These are phyloP conservation scores for Anolis carolinensis DNA, from an alignment of 2,113 vertebrate species.

Conservation along the genomic window DNA sequence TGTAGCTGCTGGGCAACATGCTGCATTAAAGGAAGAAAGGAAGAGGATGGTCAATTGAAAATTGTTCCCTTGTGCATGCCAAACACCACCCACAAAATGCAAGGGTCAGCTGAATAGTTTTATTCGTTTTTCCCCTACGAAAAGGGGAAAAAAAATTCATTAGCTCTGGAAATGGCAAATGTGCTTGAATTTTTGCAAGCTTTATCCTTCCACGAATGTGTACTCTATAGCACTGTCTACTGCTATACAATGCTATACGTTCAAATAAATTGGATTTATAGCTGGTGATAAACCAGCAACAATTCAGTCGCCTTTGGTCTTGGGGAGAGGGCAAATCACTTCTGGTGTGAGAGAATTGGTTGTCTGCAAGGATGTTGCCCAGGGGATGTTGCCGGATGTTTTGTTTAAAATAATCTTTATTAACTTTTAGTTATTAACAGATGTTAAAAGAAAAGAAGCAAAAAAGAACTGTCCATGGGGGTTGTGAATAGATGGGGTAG, in stretches of 20 bases:
- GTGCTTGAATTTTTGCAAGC: not conserved
- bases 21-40: conserved; percentile 67
- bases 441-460: too few relatives aligned
- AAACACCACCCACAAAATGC: fast-evolving
- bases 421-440: too few relatives aligned
- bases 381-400: too few relatives aligned
- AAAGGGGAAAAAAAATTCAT: not conserved
- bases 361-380: too few relatives aligned
- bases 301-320: not conserved
- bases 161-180: not conserved
- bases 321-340: not conserved
- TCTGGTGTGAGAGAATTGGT: too few relatives aligned
- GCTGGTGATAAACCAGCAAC: not conserved
- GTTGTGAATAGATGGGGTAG: too few relatives aligned
- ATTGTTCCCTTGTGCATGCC: not conserved
- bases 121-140: not conserved
- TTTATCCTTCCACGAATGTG: not conserved
- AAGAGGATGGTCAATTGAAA: not conserved
- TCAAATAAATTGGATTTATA: not conserved
- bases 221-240: not conserved
- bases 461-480: too few relatives aligned
- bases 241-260: not conserved
- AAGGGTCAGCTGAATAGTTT: not conserved
- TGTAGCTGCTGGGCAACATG: conserved; percentile 89
- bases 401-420: too few relatives aligned